These are phyloP conservation scores for Mormyrus hasselquistii DNA, from an alignment of 2,797 vertebrate genomes.

Conservation along the genomic window DNA sequence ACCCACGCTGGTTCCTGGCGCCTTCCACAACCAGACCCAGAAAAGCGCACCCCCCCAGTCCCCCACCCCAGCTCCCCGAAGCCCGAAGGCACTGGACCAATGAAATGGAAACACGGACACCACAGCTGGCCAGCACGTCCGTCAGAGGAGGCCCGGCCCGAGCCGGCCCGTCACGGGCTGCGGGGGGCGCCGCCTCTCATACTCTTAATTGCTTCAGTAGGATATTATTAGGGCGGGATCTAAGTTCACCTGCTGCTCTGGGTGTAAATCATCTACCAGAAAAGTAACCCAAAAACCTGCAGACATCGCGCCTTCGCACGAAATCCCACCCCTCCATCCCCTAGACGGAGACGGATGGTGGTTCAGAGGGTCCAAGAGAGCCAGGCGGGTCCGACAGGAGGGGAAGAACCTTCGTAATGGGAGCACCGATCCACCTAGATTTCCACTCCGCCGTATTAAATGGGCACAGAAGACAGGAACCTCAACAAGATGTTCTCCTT, in stretches of 20 bases:
- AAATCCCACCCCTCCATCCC: not conserved
- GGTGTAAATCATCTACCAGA: not conserved
- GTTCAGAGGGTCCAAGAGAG: not conserved
- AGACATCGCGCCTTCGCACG: not conserved
- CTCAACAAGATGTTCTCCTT: not conserved
- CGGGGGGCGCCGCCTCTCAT: not conserved
- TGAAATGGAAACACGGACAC: not conserved
- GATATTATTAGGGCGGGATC: not conserved
- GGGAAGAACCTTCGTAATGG: not conserved
- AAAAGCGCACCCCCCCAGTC: slow-evolving; percentile 44
- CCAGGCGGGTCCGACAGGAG: not conserved
- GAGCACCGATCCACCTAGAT: not conserved
- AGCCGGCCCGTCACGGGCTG: not conserved
- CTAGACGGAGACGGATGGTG: not conserved
- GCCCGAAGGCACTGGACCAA: not conserved
- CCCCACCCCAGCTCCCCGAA: not conserved
- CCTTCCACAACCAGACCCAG: slow-evolving; percentile 79
- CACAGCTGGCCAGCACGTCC: not conserved
- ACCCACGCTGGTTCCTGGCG: slow-evolving; percentile 52
- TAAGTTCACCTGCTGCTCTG: not conserved
- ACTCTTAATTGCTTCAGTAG: not conserved
- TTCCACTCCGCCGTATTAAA: not conserved
- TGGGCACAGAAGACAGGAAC: not conserved
- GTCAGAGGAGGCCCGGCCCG: not conserved
- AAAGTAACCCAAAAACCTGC: not conserved